phyloP scores from a whole-genome alignment of 2,797 vertebrate genomes.

The Acipenser oxyrinchus region DNA sequence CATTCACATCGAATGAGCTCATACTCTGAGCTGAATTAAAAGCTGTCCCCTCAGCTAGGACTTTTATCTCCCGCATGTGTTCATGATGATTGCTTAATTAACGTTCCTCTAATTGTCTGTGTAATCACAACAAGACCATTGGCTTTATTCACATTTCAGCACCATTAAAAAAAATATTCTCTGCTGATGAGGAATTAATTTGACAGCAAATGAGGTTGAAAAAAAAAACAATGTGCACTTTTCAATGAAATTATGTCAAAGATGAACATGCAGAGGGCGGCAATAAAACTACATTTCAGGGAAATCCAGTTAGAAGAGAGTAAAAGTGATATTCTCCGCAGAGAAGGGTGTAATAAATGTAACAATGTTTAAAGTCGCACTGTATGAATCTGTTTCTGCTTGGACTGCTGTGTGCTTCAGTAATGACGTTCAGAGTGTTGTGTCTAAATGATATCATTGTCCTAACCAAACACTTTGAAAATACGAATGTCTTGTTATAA shows the following conservation, averaged over 20 bases:
- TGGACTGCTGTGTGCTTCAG: too few species aligned
- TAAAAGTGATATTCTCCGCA: constrained; percentile 5
- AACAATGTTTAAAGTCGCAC: too few species aligned
- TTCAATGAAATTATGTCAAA: not conserved
- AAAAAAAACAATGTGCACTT: constrained; percentile 8
- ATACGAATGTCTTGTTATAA: too few species aligned
- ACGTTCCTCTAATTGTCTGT: constrained; percentile 33
- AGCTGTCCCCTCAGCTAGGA: too few species aligned
- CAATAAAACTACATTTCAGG: not conserved
- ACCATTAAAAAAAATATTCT: constrained; percentile 4
- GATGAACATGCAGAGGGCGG: not conserved
- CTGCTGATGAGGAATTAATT: constrained; percentile 25
- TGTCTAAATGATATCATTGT: too few species aligned
- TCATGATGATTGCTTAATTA: constrained; percentile 37
- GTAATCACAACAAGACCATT: constrained; percentile 28
- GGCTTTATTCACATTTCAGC: constrained; percentile 25
- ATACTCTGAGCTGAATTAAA: too few species aligned
- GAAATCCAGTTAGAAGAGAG: constrained; percentile 5
- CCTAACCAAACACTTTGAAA: too few species aligned
- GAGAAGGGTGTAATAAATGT: not conserved
- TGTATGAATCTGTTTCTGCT: too few species aligned
- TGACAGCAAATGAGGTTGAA: constrained; percentile 25
- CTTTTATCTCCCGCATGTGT: constrained; percentile 21
- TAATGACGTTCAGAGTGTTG: too few species aligned
- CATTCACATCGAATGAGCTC: too few species aligned